Conservation (phyloP, 2,888 invertebrate genomes). For the Agrotis ipsilon region DNA sequence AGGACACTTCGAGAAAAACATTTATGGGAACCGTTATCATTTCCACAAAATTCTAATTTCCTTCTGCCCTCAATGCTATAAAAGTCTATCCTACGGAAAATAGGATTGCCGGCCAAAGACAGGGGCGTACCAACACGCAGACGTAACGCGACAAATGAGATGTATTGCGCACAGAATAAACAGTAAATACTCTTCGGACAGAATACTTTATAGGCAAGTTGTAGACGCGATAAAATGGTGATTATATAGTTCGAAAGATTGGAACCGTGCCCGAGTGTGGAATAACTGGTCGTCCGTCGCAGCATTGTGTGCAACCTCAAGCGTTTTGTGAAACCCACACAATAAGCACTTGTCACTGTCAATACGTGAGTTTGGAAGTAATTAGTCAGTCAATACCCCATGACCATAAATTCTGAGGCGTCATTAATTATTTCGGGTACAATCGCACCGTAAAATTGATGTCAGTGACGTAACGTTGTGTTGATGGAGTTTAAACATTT, state of each 20-base stretch:
- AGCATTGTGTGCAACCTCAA: conserved; percentile 49
- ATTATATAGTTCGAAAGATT: conserved; percentile 77
- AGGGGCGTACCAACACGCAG: conserved; percentile 57
- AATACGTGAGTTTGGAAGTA: conserved; percentile 64
- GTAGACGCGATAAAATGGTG: conserved; percentile 75
- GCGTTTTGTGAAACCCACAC: conserved; percentile 49
- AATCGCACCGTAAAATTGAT: conserved; percentile 49
- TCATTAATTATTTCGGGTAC: conserved; percentile 66
- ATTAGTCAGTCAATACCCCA: conserved; percentile 63
- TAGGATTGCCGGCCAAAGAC: conserved; percentile 70
- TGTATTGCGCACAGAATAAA: conserved; percentile 68
- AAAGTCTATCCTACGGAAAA: conserved; percentile 64
- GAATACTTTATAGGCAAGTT: conserved; percentile 66
- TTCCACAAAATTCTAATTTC: conserved; percentile 52
- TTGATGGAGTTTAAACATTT: conserved; percentile 29
- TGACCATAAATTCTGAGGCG: conserved; percentile 56
- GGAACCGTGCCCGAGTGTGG: conserved; percentile 76
- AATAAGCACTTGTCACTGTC: conserved; percentile 68
- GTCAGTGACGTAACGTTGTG: conserved; percentile 47
- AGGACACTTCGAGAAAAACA: conserved; percentile 14
- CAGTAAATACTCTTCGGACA: conserved; percentile 52
- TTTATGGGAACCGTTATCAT: conserved; percentile 29
- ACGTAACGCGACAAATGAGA: conserved; percentile 65
- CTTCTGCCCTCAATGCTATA: conserved; percentile 46
- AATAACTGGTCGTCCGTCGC: conserved; percentile 42